A percentile compares a stretch with the other conserved stretches of the same genome.
Conservation (phyloP, 2,888 invertebrate genomes). For the Zygaena filipendulae region DNA sequence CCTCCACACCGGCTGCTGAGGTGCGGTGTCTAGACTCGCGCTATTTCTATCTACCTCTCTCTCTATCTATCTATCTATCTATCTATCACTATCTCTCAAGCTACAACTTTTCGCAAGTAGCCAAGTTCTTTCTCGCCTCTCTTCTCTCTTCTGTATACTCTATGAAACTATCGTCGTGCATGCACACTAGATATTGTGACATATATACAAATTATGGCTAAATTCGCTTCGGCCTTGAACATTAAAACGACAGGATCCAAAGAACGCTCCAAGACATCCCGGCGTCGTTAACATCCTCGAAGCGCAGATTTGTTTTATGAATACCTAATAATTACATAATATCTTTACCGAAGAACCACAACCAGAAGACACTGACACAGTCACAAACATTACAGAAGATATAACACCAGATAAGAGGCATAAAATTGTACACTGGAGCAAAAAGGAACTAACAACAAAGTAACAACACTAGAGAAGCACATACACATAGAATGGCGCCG, state of each 20-base stretch:
- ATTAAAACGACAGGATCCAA: conserved; percentile 39
- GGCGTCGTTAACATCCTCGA: conserved; percentile 39
- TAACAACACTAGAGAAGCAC: conserved; percentile 49
- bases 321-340: conserved; percentile 41
- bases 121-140: conserved; percentile 51
- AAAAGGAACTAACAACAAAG: conserved; percentile 25
- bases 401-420: conserved; percentile 51
- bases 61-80: conserved; percentile 60
- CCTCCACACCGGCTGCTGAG: conserved; percentile 56
- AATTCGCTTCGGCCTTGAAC: conserved; percentile 55
- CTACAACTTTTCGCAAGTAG: conserved; percentile 63
- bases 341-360: conserved; percentile 40
- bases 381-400: conserved; percentile 57
- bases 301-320: conserved; percentile 31
- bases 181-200: conserved; percentile 69
- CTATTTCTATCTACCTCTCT: conserved; percentile 48
- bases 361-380: conserved; percentile 53
- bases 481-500: conserved; percentile 59
- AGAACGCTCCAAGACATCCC: conserved; percentile 49
- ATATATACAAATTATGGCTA: conserved; percentile 55
- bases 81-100: conserved; percentile 60
- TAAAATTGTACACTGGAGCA: conserved; percentile 44
- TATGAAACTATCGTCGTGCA: conserved; percentile 65
- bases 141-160: conserved; percentile 62
- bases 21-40: conserved; percentile 58